Conservation (phyloP, 2,888 invertebrate species). For the Lasioglossum figueresi region DNA sequence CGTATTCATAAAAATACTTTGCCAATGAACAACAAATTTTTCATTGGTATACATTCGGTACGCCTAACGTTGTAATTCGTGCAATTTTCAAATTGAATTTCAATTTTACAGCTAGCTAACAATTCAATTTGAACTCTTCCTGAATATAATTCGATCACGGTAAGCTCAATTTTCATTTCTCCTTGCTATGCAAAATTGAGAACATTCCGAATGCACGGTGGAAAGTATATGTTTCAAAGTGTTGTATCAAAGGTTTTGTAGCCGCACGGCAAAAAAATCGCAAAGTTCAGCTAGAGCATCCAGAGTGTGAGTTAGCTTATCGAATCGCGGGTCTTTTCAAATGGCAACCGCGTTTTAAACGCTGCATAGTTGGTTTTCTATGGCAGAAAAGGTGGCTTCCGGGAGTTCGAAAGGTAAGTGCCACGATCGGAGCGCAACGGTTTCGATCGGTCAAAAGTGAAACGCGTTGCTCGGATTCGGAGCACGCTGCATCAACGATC, state of each 20-base stretch:
- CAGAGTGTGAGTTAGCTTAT: background rate
- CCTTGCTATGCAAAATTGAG: background rate
- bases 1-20: background rate
- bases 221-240: background rate
- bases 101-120: background rate
- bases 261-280: background rate
- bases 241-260: background rate
- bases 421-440: constrained; percentile 3
- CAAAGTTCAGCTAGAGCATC: background rate
- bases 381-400: constrained; percentile 1
- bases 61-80: background rate
- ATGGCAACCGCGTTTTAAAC: background rate
- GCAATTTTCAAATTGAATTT: background rate
- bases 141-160: background rate
- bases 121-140: background rate
- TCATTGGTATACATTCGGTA: background rate
- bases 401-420: background rate
- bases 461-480: constrained; percentile 29
- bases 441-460: constrained; percentile 35
- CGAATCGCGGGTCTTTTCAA: background rate
- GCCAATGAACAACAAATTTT: background rate
- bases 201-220: background rate
- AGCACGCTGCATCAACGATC: constrained; percentile 34
- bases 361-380: background rate
- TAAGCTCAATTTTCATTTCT: background rate